These are phyloP conservation scores for Fissipunctia ypsillon DNA, from an alignment of 2,888 invertebrate genomes.

Conservation along the genomic window DNA sequence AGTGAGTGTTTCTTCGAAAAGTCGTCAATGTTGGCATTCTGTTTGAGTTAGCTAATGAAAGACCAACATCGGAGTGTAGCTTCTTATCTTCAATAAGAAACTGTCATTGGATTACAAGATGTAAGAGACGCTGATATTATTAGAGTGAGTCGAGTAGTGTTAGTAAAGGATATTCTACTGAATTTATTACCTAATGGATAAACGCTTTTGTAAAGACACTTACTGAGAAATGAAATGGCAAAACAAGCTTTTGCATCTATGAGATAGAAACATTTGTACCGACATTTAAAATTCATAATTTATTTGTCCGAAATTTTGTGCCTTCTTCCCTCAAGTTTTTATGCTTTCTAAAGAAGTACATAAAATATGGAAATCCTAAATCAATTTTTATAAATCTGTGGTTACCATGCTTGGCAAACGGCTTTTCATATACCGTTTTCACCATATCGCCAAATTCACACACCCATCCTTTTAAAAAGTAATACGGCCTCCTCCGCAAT, in stretches of 20 bases:
- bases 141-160: neutral
- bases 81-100: conserved; percentile 28
- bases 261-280: neutral
- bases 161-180: neutral
- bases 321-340: too few species aligned
- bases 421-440: conserved; percentile 11
- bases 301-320: too few species aligned
- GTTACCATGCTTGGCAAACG: neutral
- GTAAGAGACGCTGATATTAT: conserved; percentile 20
- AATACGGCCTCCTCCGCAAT: conserved; percentile 36
- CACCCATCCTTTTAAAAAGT: conserved; percentile 17
- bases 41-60: conserved; percentile 36
- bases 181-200: neutral
- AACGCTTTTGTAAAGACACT: neutral
- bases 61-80: conserved; percentile 19
- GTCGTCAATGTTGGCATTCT: conserved; percentile 9
- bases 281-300: neutral
- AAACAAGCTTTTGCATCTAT: too few species aligned
- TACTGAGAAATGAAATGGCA: neutral
- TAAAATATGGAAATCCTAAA: conserved; percentile 30
- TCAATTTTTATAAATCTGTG: neutral
- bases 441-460: neutral
- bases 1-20: neutral
- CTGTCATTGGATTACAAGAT: conserved; percentile 11
- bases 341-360: neutral